These are phyloP conservation scores for Drosophila busckii DNA, from an alignment of 1,140 invertebrate genomes.

Conservation along the genomic window DNA sequence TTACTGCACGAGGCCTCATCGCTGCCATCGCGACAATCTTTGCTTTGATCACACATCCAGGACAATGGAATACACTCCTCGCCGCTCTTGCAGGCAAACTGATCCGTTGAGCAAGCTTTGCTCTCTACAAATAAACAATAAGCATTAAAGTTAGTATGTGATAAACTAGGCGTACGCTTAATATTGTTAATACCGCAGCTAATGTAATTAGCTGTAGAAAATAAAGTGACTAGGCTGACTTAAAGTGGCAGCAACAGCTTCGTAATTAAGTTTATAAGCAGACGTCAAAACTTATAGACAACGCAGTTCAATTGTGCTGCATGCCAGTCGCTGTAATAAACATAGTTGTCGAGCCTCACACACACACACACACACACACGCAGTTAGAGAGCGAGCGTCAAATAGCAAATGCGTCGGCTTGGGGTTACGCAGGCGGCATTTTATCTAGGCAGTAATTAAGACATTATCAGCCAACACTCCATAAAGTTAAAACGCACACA, in stretches of 20 bases:
- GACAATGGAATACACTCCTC: slow-evolving; percentile 91
- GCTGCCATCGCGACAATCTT: slow-evolving; percentile 92
- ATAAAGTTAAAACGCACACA: slow-evolving; percentile 75
- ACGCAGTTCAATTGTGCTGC: slow-evolving; percentile 35
- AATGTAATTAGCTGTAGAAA: too few species aligned
- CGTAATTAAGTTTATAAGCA: slow-evolving; percentile 74
- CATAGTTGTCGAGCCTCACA: slow-evolving; percentile 63
- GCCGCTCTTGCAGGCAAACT: slow-evolving; percentile 90
- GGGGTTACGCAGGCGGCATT: slow-evolving; percentile 63
- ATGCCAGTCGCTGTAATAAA: slow-evolving; percentile 56
- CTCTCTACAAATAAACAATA: slow-evolving; percentile 81
- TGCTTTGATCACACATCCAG: slow-evolving; percentile 94
- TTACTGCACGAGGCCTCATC: slow-evolving; percentile 95
- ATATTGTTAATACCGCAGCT: too few species aligned
- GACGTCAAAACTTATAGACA: slow-evolving; percentile 9
- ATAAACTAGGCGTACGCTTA: too few species aligned
- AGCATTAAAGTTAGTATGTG: too few species aligned
- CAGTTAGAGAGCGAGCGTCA: slow-evolving; percentile 14
- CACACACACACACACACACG: slow-evolving; percentile 8
- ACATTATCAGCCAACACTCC: slow-evolving; percentile 75
- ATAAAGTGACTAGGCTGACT: too few species aligned
- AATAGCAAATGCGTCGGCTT: slow-evolving; percentile 13
- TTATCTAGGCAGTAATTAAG: slow-evolving; percentile 75
- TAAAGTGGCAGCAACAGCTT: slow-evolving; percentile 39
- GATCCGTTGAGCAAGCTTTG: slow-evolving; percentile 88